phyloP scores from a whole-genome alignment of 2,888 invertebrate genomes.

The Hyppa rectilinea region DNA sequence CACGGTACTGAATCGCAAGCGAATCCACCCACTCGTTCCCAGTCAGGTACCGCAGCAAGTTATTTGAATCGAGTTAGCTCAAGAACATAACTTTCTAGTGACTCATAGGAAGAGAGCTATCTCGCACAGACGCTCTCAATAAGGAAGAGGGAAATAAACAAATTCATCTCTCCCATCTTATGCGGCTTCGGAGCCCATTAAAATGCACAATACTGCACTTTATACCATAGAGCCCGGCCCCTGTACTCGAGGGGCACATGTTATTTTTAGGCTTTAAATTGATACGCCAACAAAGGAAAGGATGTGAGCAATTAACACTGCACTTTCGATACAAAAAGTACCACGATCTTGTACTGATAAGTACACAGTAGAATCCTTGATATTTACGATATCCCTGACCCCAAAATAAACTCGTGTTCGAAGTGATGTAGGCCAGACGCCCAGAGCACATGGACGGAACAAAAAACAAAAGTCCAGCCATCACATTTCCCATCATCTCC shows the following conservation, averaged over 20 bases:
- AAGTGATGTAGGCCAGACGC: constrained; percentile 78
- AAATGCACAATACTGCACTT: constrained; percentile 90
- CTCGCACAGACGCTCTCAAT: constrained; percentile 90
- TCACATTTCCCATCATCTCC: constrained; percentile 83
- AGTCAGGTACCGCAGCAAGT: constrained; percentile 77
- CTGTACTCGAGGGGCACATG: constrained; percentile 82
- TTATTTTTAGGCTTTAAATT: constrained; percentile 89
- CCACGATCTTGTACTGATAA: constrained; percentile 70
- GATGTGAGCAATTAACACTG: constrained; percentile 88
- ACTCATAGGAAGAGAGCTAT: constrained; percentile 91
- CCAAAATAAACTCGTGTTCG: constrained; percentile 69
- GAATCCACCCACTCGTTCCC: constrained; percentile 68
- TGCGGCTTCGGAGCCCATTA: constrained; percentile 87
- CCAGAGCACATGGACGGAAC: constrained; percentile 66
- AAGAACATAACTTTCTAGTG: constrained; percentile 90
- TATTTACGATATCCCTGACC: constrained; percentile 71
- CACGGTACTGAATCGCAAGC: constrained; percentile 52
- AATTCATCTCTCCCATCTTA: constrained; percentile 90
- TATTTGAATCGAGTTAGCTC: constrained; percentile 86
- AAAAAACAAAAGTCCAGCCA: constrained; percentile 79
- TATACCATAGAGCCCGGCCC: constrained; percentile 81
- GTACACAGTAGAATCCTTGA: constrained; percentile 68
- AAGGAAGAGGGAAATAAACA: constrained; percentile 91
- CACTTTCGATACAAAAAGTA: constrained; percentile 81
- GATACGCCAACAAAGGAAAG: constrained; percentile 88